These are phyloP conservation scores for Ciconia nigra DNA, from an alignment of 2,797 vertebrate species.

Conservation along the genomic window DNA sequence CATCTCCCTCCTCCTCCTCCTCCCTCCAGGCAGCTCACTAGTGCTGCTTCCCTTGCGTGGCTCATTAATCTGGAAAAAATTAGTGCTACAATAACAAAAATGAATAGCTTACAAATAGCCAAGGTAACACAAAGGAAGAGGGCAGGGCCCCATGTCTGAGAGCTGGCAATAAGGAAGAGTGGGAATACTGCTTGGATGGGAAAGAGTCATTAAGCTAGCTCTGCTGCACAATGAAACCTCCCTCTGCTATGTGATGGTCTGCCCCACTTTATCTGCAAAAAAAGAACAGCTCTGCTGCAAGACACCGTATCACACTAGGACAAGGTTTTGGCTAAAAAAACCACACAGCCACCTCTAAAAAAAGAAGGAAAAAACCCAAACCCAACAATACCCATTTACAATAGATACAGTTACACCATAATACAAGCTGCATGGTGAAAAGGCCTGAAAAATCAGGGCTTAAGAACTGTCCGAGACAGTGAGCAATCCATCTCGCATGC, in stretches of 20 bases:
- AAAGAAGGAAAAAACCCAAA: background rate
- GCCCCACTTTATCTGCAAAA: background rate
- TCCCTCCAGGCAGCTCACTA: background rate
- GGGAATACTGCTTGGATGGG: background rate
- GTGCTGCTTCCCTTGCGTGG: accelerated
- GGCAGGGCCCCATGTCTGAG: background rate
- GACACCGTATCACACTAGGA: background rate
- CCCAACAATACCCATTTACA: accelerated
- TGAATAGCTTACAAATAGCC: background rate
- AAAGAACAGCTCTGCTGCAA: background rate
- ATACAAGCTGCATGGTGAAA: background rate
- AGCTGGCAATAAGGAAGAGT: background rate
- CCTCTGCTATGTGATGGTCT: background rate
- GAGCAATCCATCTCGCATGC: background rate
- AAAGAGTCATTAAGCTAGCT: background rate
- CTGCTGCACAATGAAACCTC: background rate
- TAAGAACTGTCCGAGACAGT: background rate
- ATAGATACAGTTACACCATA: background rate
- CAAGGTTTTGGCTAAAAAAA: background rate
- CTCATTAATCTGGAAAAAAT: background rate
- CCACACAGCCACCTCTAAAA: background rate
- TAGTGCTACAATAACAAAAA: background rate
- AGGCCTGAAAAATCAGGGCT: background rate
- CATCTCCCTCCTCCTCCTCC: background rate
- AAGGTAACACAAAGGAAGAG: background rate